Conservation (phyloP, 2,888 invertebrate genomes). For the Scaptomyza caliginosa region DNA sequence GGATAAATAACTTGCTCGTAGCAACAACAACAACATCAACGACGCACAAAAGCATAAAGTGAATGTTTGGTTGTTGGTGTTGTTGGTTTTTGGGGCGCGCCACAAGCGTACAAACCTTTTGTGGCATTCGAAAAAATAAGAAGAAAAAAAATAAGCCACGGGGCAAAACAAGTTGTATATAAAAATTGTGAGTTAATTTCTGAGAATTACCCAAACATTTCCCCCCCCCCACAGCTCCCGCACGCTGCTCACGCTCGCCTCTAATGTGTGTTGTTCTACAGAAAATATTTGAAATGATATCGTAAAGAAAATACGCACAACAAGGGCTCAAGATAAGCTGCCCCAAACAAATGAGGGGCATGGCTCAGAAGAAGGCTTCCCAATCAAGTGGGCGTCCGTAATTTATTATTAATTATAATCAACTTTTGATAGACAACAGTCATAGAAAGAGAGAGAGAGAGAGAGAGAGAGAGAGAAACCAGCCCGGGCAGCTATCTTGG, state of each 20-base stretch:
- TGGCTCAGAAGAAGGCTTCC: conserved; percentile 3
- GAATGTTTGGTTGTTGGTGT: conserved; percentile 58
- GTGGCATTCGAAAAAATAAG: conserved; percentile 58
- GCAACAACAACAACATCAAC: conserved; percentile 43
- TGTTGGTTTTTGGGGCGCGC: conserved; percentile 64
- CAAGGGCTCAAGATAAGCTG: conserved; percentile 53
- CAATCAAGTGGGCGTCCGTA: conserved; percentile 60
- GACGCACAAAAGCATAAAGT: conserved; percentile 52
- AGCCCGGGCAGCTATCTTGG: conserved; percentile 30
- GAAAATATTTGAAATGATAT: conserved; percentile 67
- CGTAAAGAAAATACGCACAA: conserved; percentile 31
- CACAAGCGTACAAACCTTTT: conserved; percentile 69
- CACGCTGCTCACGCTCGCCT: conserved; percentile 8
- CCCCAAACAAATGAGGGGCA: conserved; percentile 28
- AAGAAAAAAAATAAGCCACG: conserved; percentile 40
- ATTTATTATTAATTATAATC: conserved; percentile 68
- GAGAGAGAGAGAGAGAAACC: too few species aligned
- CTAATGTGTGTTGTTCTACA: conserved; percentile 57
- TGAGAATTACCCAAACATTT: conserved; percentile 70
- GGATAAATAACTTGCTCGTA: conserved; percentile 66
- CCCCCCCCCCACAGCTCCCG: not conserved
- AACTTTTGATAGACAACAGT: conserved; percentile 59
- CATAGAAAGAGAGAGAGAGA: too few species aligned
- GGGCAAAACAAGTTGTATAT: conserved; percentile 69
- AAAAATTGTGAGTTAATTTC: conserved; percentile 81